Conservation (phyloP, 2,113 vertebrate species). For the Oncorhynchus tshawytscha region DNA sequence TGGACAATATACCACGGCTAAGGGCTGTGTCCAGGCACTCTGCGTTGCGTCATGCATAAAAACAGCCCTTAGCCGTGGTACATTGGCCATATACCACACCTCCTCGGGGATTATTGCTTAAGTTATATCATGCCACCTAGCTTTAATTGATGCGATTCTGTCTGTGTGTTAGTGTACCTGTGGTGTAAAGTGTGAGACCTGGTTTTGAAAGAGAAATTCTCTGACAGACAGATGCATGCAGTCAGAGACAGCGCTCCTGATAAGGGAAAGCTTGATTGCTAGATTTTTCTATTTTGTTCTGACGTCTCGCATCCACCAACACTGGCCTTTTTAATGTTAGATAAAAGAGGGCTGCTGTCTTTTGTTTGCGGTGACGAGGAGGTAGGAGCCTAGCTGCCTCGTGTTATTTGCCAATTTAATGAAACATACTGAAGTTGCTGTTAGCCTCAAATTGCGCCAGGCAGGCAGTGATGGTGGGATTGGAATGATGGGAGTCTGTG, state of each 20-base stretch:
- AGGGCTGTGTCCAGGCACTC: no score
- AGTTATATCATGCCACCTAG: background rate
- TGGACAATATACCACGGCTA: no score
- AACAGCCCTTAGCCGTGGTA: no score
- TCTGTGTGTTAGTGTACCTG: background rate
- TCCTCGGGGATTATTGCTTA: no score
- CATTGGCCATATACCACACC: no score
- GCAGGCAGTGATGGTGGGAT: background rate
- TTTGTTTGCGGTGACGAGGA: background rate
- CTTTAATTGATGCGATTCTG: background rate
- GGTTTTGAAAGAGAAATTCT: background rate
- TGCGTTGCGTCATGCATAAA: no score
- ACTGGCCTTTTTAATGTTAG: constrained; percentile 38
- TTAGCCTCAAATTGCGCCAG: background rate
- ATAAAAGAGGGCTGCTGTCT: constrained; percentile 35
- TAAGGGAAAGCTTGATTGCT: constrained; percentile 49
- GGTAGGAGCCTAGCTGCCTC: constrained; percentile 14
- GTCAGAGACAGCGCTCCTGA: constrained; percentile 26
- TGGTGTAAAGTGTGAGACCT: background rate
- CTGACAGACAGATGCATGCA: background rate
- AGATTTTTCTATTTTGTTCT: constrained; percentile 50
- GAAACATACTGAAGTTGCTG: constrained; percentile 6
- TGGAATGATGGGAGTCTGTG: background rate
- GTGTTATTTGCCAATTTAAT: constrained; percentile 43
- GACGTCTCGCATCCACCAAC: constrained; percentile 18